These are phyloP conservation scores for Platysteira castanea DNA, from an alignment of 2,113 vertebrate genomes.

Conservation along the genomic window DNA sequence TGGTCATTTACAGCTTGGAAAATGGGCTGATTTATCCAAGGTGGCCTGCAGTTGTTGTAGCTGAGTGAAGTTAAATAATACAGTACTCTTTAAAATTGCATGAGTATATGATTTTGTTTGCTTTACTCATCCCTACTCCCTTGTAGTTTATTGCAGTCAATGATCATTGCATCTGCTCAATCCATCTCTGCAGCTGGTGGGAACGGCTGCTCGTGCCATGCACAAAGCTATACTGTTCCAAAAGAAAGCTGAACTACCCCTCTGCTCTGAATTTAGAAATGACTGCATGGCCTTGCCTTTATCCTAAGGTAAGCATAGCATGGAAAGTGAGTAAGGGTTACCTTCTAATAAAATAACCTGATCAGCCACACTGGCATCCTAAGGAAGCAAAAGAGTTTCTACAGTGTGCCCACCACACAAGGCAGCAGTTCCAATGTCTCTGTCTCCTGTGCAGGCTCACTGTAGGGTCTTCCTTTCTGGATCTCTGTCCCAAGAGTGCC, in stretches of 20 bases:
- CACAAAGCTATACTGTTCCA: neutral
- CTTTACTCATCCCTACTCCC: neutral
- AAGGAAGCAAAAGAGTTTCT: neutral
- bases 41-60: neutral
- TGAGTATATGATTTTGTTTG: neutral
- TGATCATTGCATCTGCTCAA: neutral
- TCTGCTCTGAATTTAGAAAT: neutral
- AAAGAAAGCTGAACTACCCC: neutral
- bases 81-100: conserved; percentile 36
- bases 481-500: neutral
- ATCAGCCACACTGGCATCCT: neutral
- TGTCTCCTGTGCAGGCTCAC: neutral
- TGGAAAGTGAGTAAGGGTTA: neutral
- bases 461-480: neutral
- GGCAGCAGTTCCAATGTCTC: neutral
- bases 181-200: neutral
- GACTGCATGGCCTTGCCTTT: neutral
- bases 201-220: accelerated
- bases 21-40: neutral
- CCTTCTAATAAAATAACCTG: neutral
- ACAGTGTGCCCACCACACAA: neutral
- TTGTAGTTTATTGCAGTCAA: neutral
- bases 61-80: conserved; percentile 26
- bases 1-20: neutral
- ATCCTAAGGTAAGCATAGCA: neutral